Percentiles rank a stretch among this genome's conserved stretches.
Conservation (phyloP, 2,797 vertebrate species). For the Myotis planiceps region DNA sequence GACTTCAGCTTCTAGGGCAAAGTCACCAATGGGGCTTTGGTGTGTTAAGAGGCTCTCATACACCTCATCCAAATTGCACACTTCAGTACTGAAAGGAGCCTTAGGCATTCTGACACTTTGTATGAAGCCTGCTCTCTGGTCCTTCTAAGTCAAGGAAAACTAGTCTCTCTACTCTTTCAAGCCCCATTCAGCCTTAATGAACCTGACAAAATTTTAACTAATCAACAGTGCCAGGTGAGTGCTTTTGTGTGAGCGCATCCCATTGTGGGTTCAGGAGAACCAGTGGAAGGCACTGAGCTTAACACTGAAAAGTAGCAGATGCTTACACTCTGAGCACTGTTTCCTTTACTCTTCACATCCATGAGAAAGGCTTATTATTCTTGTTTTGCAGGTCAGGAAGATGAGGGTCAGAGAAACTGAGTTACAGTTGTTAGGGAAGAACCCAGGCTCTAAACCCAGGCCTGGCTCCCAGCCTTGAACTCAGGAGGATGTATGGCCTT, state of each 20-base stretch:
- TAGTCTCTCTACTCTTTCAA: not conserved
- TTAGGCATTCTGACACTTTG: not conserved
- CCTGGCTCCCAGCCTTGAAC: not conserved
- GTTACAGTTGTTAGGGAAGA: not conserved
- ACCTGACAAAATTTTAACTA: not conserved
- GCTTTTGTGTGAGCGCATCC: not conserved
- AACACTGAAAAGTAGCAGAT: not conserved
- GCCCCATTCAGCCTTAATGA: not conserved
- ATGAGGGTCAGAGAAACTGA: not conserved
- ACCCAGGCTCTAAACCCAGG: not conserved
- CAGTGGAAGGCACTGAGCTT: fast-evolving
- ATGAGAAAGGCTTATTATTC: not conserved
- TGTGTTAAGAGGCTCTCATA: not conserved
- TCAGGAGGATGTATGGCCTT: not conserved
- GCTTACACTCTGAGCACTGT: not conserved
- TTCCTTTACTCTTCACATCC: not conserved
- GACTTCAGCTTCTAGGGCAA: not conserved
- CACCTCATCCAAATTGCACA: not conserved
- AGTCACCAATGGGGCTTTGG: not conserved
- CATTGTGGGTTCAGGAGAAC: not conserved
- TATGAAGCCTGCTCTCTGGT: not conserved
- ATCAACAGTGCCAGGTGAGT: no score
- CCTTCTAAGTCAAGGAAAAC: not conserved
- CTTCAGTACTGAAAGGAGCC: not conserved
- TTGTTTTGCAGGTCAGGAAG: not conserved